Base-by-base conservation (phyloP, 2,113 vertebrate species). In the Barnardius zonarius region DNA sequence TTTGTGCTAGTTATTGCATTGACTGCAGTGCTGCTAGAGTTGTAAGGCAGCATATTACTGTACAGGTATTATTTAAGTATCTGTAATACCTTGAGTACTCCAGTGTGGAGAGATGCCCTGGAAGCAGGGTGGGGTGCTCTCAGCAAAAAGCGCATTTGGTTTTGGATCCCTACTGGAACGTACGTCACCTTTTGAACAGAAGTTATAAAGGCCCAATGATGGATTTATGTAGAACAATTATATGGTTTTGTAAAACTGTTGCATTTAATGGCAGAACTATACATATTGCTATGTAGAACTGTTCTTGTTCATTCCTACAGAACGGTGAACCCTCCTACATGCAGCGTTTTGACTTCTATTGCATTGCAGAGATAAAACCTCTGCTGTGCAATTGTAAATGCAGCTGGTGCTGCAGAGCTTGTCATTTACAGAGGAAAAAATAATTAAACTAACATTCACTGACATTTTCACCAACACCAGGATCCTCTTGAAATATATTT, bases 401-500 rank as follows among this genome's bases (percentile, higher is more conserved):
- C 67, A 92, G 75, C 93, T 95, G 76, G 70, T 91, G 41, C 75
- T 83, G 52, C 72, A 77, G 44, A 46, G 44, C 54, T 74, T 95
- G 52, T 69, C 46, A 64, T 33, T 81, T 91, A 43, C 23, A 68
- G 79, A 81, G 52, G 44, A 72, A 80, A 69, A 87, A 84, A 73
- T 41, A 46, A 77, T 27, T 9, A 4, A 30, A 49, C 35, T 63
- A 82, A 69, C 54, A 63, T 86, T 86, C 9, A 2, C 55, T 68
- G 89, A 76, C 43, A 49, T 78, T 91, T 96, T 86, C 69, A 82
- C 43, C 83, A 86, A 55, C 88, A 79, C 22, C 64, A 78, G 85
- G 94, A 90, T 64, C 78, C 57, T 92, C 77, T 44, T 78, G 72
- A 90, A 92, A 95, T 66, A 86, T 51, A 54, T 57, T 88, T 90